Base-by-base conservation (phyloP, 2,888 invertebrate genomes). In the Leptopilina drosophilae region DNA sequence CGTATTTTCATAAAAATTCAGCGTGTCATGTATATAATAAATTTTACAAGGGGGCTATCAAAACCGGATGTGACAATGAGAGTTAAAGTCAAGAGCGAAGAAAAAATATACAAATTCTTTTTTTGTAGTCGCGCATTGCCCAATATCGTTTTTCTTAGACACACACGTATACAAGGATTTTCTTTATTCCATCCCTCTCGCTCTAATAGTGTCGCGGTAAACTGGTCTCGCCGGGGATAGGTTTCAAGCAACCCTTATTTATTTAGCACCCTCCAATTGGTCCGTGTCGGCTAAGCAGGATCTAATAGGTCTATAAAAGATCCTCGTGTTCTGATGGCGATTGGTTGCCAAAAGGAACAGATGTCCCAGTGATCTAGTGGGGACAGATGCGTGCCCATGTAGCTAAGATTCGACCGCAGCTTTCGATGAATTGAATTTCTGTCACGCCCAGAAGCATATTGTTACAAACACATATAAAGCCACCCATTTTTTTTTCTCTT, bases 181-280 rank as follows among this genome's bases (percentile, higher is more conserved):
- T 14, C 26, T 64, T 76, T 46, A 42, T 77, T 62, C 46, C 62
- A 73, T 79, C 77, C 78, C 78, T 66, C 81, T 80, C 76, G 12
- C 42, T 26, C 56, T 64, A 64, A 46, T 20, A 20, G 20, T 76
- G 14, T 42, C 59, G 77, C 75, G 78, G 46, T 81, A 78, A 49
- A 80, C 78, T 79, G 81, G 80, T 80, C 76, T 80, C 76, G 75
- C 78, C 14, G 79, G 85, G 83, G 84, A 82, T 83, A 84, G 77
- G 81, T 83, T 81, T 84, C 84, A 86, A 83, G 86, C 85, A 85
- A 87, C 89, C 90, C 89, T 90, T 91, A 91, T 91, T 91, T 91
- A 90, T 91, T 90, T 89, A 91, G 88, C 89, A 90, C 89, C 89
- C 90, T 91, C 88, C 90, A 90, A 91, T 90, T 91, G 91, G 90